phyloP scores from a whole-genome alignment of 2,888 invertebrate genomes.

The Amphipoea oculea region DNA sequence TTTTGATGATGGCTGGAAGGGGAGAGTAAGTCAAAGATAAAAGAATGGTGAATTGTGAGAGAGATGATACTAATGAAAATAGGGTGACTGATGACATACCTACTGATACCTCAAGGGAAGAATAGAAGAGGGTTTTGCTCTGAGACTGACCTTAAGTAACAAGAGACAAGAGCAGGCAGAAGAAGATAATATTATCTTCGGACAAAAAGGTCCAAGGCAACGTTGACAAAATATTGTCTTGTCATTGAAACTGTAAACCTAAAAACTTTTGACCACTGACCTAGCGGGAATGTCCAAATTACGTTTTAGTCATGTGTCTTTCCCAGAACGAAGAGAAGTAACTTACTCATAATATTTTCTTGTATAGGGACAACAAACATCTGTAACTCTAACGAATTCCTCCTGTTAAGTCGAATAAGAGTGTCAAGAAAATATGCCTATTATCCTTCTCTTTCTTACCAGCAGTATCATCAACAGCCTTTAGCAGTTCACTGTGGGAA shows the following conservation, averaged over 20 bases:
- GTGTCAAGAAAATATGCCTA: neutral
- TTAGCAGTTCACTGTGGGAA: neutral
- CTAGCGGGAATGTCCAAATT: constrained; percentile 18
- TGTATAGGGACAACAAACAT: neutral
- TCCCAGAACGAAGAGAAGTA: neutral
- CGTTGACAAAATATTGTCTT: neutral
- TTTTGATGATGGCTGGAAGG: neutral
- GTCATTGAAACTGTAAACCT: neutral
- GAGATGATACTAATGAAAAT: neutral
- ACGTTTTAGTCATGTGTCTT: constrained; percentile 28
- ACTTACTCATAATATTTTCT: neutral
- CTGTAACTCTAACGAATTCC: no score
- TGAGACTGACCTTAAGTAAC: neutral
- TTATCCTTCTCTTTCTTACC: neutral
- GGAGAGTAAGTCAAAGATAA: neutral
- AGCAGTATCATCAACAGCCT: neutral
- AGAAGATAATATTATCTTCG: neutral
- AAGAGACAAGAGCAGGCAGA: neutral
- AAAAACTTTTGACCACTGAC: neutral
- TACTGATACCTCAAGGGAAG: neutral
- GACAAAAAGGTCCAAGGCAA: neutral
- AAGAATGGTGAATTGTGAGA: neutral
- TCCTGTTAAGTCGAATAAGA: neutral
- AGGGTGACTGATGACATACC: neutral
- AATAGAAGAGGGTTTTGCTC: neutral